Evolutionary conservation across 2,797 vertebrate genomes (phyloP).

Genomic region (Hippopotamyrus pictus): DNA sequence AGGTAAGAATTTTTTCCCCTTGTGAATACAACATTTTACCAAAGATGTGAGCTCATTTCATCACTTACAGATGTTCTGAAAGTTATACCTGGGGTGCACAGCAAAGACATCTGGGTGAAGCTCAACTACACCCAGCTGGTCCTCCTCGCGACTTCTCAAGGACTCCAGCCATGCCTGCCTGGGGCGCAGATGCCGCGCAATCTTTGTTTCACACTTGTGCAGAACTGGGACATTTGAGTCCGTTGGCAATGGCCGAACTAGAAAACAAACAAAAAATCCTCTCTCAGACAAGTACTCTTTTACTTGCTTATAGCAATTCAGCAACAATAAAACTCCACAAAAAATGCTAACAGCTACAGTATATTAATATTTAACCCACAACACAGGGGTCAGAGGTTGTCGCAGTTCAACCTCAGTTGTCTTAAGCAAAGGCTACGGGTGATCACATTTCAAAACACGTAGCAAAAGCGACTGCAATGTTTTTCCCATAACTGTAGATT

Average conservation of each 20-base stretch:
- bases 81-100: conserved; percentile 66
- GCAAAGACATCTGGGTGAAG: conserved; percentile 85
- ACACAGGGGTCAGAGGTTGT: not conserved
- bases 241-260: conserved; percentile 51
- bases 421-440: not conserved
- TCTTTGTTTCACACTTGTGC: conserved; percentile 52
- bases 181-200: conserved; percentile 59
- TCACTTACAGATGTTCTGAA: not conserved
- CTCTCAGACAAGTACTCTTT: not conserved
- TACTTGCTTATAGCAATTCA: not conserved
- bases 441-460: not conserved
- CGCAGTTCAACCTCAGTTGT: not conserved
- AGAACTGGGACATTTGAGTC: conserved; percentile 59
- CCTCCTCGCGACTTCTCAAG: conserved; percentile 53
- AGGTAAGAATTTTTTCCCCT: too few species aligned
- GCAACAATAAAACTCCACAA: not conserved
- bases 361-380: not conserved
- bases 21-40: not conserved
- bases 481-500: not conserved
- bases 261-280: not conserved
- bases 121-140: conserved; percentile 66
- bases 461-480: not conserved
- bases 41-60: not conserved
- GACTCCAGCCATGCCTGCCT: conserved; percentile 73
- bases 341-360: not conserved